These are phyloP conservation scores for Cyphomyrus discorhynchus DNA, from an alignment of 2,113 vertebrate species.

Conservation along the genomic window DNA sequence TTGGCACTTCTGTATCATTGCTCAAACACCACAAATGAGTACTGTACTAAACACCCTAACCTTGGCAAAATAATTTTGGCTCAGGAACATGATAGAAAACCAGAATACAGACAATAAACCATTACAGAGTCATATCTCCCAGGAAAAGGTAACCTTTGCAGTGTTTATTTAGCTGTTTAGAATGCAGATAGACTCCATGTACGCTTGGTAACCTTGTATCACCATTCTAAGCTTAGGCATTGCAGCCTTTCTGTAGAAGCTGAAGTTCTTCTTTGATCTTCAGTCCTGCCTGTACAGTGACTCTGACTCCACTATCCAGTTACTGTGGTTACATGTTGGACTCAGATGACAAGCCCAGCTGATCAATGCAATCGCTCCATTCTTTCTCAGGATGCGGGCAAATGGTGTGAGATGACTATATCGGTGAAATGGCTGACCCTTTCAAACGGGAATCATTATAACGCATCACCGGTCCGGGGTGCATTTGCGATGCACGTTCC, in stretches of 20 bases:
- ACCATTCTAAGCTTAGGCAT: not conserved
- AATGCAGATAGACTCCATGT: not conserved
- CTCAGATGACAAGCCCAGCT: slow-evolving; percentile 19
- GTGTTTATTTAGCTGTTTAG: not conserved
- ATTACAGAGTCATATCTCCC: not conserved
- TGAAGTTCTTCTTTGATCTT: slow-evolving; percentile 4
- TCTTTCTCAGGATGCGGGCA: not conserved
- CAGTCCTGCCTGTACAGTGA: not conserved
- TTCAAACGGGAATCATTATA: slow-evolving; percentile 29
- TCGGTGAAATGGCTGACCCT: slow-evolving; percentile 38
- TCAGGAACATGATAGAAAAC: not conserved
- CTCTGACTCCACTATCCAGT: slow-evolving; percentile 15
- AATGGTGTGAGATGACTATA: slow-evolving; percentile 22
- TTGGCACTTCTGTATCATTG: not conserved
- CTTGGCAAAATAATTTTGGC: not conserved
- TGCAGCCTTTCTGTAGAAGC: not conserved
- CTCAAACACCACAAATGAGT: not conserved
- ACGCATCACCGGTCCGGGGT: slow-evolving; percentile 28
- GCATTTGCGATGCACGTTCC: not conserved
- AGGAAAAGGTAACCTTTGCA: not conserved
- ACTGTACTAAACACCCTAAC: not conserved
- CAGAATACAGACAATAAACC: not conserved
- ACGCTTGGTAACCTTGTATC: not conserved
- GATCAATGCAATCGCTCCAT: slow-evolving; percentile 19
- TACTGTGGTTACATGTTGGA: slow-evolving; percentile 18